Evolutionary conservation across 2,797 vertebrate species (phyloP), one percentile per base, ranked within the genome.

Genomic region (Phataginus tricuspis): DNA sequence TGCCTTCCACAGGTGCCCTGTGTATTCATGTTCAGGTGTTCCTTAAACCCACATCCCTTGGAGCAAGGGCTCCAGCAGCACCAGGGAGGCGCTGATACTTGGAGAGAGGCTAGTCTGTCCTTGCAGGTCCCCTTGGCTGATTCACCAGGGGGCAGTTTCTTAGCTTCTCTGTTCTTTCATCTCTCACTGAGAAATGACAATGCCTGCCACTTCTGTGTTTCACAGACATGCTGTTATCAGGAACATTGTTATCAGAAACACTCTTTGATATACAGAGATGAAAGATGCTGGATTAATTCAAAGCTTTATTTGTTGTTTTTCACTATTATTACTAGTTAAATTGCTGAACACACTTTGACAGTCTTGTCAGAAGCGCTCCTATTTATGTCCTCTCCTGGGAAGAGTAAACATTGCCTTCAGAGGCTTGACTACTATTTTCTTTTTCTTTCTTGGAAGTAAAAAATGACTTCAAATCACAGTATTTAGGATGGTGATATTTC

Each of bases 241-340:
- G 77, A 90, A 83, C 61, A 66, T 39, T 77, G 96, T 10, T 45
- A 45, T 45, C 42, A 45, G 90, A 91, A 71, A 90, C 18, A 18
- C 75, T 90, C 97, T 97, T 98, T 97, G 97, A 97, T 97, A 96
- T 69, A 15, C 49, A 29, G 86, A 97, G 97, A 98, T 97, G 97
- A 97, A 97, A 98, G 97, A 96, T 86, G 29, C 96, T 85, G 91
- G 92, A 96, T 97, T 98, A 98, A 97, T 95, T 97, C 97, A 97
- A 97, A 96, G 94, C 86, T 96, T 95, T 97, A 94, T 97, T 97
- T 97, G 95, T 95, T 97, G 84, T 97, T 96, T 96, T 94, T 82
- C 91, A 96, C 93, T 97, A 98, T 97, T 97, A 97, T 97, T 97
- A 97, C 97, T 97, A 97, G 96, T 98, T 97, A 97, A 98, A 93